Evolutionary conservation across 2,888 invertebrate genomes (phyloP).

Genomic region (Caenorhabditis imperialis): DNA sequence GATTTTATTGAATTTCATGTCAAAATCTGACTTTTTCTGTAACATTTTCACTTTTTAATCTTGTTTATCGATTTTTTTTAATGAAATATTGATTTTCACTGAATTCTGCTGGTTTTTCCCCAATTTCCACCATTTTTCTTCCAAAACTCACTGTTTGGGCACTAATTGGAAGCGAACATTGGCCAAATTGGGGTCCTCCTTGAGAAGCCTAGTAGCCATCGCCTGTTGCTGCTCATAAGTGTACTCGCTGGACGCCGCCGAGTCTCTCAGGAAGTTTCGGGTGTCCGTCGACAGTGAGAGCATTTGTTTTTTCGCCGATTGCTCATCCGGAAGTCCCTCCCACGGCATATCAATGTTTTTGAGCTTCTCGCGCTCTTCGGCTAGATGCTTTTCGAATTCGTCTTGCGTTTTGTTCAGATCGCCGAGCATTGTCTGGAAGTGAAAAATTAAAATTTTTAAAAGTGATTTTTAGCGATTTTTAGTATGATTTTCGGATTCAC

Average conservation of each 20-base stretch:
- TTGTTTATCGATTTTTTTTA: neutral
- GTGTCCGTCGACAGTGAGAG: constrained; percentile 93
- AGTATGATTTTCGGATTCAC: too few species aligned
- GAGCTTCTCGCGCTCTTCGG: constrained; percentile 77
- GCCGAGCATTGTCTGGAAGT: constrained; percentile 89
- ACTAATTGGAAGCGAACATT: constrained; percentile 99
- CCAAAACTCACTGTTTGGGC: constrained; percentile 94
- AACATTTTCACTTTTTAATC: too few species aligned
- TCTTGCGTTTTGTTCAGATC: constrained; percentile 98
- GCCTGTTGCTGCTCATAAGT: constrained; percentile 86
- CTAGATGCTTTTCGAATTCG: constrained; percentile 91
- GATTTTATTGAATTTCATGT: too few species aligned
- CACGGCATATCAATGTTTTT: constrained; percentile 85
- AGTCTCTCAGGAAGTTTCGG: constrained; percentile 96
- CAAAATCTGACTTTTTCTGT: too few species aligned
- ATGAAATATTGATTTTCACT: too few species aligned
- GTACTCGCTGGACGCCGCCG: constrained; percentile 84
- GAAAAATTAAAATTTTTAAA: neutral
- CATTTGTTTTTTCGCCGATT: constrained; percentile 93
- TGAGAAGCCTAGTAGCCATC: constrained; percentile 92
- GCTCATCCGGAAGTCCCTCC: constrained; percentile 95
- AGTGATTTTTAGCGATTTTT: too few species aligned
- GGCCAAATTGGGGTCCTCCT: constrained; percentile 94
- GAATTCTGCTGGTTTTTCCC: too few species aligned
- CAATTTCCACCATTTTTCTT: too few species aligned